These are phyloP conservation scores for Phalacrocorax carbo DNA, from an alignment of 2,113 vertebrate genomes.

Conservation along the genomic window DNA sequence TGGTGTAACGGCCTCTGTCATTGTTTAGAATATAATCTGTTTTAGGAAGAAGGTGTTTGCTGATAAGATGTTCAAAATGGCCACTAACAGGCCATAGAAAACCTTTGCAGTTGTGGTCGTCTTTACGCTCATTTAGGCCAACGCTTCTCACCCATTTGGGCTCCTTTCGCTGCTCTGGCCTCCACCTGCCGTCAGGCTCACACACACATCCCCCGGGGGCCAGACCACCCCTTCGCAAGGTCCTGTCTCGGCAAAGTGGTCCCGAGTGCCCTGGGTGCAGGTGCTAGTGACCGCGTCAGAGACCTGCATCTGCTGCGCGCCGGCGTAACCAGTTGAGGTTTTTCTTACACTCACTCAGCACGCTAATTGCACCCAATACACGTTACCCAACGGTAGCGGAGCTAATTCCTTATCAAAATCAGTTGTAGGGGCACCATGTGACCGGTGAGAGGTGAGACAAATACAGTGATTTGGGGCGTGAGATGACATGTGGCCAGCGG, in stretches of 20 bases:
- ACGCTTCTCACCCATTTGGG: not conserved
- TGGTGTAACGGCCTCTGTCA: not conserved
- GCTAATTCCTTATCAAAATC: not conserved
- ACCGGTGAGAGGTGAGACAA: not conserved
- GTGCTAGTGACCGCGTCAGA: not conserved
- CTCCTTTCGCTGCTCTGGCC: not conserved
- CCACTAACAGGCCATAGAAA: not conserved
- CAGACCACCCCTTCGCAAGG: not conserved
- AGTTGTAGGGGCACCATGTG: not conserved
- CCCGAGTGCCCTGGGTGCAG: not conserved
- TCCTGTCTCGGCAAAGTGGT: not conserved
- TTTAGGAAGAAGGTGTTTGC: not conserved
- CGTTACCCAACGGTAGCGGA: not conserved
- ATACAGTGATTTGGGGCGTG: not conserved
- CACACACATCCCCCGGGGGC: accelerated
- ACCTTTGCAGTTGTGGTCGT: not conserved
- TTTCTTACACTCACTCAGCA: not conserved
- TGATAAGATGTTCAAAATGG: not conserved
- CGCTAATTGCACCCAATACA: not conserved
- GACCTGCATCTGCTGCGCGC: not conserved
- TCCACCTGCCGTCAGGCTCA: not conserved
- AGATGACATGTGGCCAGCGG: not conserved
- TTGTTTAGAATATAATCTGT: not conserved
- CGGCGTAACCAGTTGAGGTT: not conserved
- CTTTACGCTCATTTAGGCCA: not conserved